These are phyloP conservation scores for Alouatta palliata DNA, from an alignment of 2,113 vertebrate genomes.

Conservation along the genomic window DNA sequence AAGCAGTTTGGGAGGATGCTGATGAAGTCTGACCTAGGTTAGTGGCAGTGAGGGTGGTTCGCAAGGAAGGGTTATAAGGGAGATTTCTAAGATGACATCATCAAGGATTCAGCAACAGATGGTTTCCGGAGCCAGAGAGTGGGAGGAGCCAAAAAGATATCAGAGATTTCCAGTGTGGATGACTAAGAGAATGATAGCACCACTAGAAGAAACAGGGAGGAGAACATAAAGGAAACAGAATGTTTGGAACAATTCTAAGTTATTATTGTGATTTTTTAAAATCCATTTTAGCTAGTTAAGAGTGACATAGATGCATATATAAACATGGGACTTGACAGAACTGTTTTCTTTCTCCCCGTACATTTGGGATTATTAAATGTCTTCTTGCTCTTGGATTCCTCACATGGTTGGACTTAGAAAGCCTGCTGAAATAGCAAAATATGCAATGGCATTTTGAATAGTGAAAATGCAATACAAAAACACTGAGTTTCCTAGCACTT, in stretches of 20 bases:
- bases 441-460: neutral
- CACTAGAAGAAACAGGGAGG: neutral
- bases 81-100: neutral
- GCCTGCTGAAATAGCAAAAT: neutral
- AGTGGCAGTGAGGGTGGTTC: neutral
- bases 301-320: neutral
- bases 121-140: neutral
- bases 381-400: neutral
- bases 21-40: neutral
- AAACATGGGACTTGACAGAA: neutral
- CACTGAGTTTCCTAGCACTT: neutral
- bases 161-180: neutral
- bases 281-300: neutral
- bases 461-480: slow-evolving; percentile 34
- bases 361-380: neutral
- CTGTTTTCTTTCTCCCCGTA: neutral
- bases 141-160: slow-evolving; percentile 3
- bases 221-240: neutral
- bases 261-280: neutral
- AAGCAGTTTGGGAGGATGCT: neutral
- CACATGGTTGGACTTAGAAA: neutral
- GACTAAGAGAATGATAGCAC: neutral
- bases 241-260: neutral
- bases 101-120: neutral
- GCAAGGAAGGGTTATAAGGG: neutral